Conservation (phyloP, 2,888 invertebrate species). For the Apamea epomidion region DNA sequence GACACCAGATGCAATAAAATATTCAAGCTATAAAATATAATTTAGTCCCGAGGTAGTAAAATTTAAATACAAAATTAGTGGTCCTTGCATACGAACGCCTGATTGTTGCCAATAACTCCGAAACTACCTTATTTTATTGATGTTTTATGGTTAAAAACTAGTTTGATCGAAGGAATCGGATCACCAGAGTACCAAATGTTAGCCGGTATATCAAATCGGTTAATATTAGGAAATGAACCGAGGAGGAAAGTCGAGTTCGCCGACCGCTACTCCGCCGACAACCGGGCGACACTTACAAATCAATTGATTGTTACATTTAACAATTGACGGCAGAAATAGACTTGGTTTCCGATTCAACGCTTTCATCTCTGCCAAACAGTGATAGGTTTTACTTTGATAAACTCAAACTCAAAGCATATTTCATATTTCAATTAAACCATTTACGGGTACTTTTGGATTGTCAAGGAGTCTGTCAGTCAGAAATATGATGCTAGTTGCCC, state of each 20-base stretch:
- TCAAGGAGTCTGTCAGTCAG: background rate
- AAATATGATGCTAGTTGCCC: background rate
- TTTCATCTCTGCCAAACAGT: slow-evolving; percentile 22
- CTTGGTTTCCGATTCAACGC: slow-evolving; percentile 41
- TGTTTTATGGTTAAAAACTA: slow-evolving; percentile 25
- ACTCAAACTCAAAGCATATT: background rate
- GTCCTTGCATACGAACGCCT: slow-evolving; percentile 16
- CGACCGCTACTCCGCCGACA: slow-evolving; percentile 61
- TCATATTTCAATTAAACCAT: background rate
- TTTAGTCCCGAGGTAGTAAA: slow-evolving; percentile 36
- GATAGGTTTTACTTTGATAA: background rate
- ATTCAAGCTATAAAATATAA: slow-evolving; percentile 43
- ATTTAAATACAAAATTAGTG: slow-evolving; percentile 21
- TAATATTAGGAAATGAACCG: slow-evolving; percentile 78
- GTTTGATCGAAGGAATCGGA: slow-evolving; percentile 5
- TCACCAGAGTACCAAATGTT: slow-evolving; percentile 39
- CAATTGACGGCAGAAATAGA: slow-evolving; percentile 55
- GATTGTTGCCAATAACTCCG: slow-evolving; percentile 41
- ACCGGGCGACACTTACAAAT: slow-evolving; percentile 70
- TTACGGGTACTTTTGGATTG: background rate
- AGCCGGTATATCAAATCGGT: slow-evolving; percentile 80
- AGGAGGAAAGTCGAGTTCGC: slow-evolving; percentile 73
- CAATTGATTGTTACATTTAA: slow-evolving; percentile 75
- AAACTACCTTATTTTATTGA: slow-evolving; percentile 18
- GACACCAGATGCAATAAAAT: slow-evolving; percentile 36